Evolutionary conservation across 2,797 vertebrate species (phyloP).

Genomic region (Nannoperca australis): DNA sequence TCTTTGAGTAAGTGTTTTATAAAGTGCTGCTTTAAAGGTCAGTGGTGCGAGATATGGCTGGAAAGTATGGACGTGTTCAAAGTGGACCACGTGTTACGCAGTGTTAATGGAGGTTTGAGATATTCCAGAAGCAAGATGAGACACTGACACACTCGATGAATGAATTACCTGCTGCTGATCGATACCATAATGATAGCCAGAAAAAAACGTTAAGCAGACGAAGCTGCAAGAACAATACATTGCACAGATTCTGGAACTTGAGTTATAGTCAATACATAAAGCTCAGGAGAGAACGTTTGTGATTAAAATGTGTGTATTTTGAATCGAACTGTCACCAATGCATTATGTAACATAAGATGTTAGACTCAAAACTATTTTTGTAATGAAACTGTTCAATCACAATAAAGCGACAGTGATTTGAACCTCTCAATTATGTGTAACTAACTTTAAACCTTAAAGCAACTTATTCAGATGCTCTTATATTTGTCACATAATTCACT

Average conservation of each 20-base stretch:
- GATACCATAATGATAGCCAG: background rate
- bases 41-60: background rate
- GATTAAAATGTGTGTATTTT: slow-evolving; percentile 32
- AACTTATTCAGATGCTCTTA: background rate
- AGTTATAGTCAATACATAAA: slow-evolving; percentile 27
- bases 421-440: background rate
- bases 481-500: background rate
- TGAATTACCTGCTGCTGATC: slow-evolving; percentile 29
- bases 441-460: background rate
- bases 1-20: slow-evolving; percentile 4
- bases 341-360: slow-evolving; percentile 16
- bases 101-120: slow-evolving; percentile 2
- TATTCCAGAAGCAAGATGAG: slow-evolving; percentile 5
- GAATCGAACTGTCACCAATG: slow-evolving; percentile 30
- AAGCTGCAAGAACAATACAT: slow-evolving; percentile 22
- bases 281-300: slow-evolving; percentile 49
- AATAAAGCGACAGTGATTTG: slow-evolving; percentile 52
- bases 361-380: slow-evolving; percentile 57
- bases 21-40: slow-evolving; percentile 10
- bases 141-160: slow-evolving; percentile 37
- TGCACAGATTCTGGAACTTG: slow-evolving; percentile 46
- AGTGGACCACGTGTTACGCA: slow-evolving; percentile 9
- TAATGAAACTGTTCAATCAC: slow-evolving; percentile 46
- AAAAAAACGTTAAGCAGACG: slow-evolving; percentile 30
- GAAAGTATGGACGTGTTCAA: background rate